phyloP scores from a whole-genome alignment of 2,888 invertebrate species.

The Drosophila pseudotakahashii region DNA sequence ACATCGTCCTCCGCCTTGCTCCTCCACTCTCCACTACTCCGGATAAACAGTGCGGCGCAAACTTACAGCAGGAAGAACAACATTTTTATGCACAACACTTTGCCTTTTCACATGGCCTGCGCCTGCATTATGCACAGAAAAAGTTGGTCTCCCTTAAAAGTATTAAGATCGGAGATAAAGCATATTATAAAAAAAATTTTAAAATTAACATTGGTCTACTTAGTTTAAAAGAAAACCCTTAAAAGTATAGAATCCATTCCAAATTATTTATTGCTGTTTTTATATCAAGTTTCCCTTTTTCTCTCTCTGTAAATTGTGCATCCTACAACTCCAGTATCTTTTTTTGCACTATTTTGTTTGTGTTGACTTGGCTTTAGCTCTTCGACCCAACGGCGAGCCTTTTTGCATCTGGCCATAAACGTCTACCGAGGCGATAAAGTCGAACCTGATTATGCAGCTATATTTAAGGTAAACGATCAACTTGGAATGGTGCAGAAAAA shows the following conservation, averaged over 20 bases:
- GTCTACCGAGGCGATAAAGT: slow-evolving; percentile 49
- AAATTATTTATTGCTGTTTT: background rate
- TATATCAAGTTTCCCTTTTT: background rate
- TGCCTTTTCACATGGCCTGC: slow-evolving; percentile 5
- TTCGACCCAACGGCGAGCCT: slow-evolving; percentile 32
- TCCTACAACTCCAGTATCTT: slow-evolving; percentile 3
- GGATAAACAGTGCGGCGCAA: slow-evolving; percentile 32
- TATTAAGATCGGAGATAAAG: too few species aligned
- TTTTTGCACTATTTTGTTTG: slow-evolving; percentile 13
- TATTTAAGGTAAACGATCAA: slow-evolving; percentile 33
- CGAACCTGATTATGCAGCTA: slow-evolving; percentile 46
- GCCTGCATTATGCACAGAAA: background rate
- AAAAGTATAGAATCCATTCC: background rate
- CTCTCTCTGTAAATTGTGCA: slow-evolving; percentile 4
- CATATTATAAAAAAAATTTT: too few species aligned
- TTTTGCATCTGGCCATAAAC: slow-evolving; percentile 49
- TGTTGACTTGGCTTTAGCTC: slow-evolving; percentile 44
- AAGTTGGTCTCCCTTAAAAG: background rate
- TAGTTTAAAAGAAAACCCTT: background rate
- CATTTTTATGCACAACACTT: slow-evolving; percentile 37
- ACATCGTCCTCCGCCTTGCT: slow-evolving; percentile 1
- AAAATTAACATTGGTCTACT: too few species aligned
- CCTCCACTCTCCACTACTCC: slow-evolving; percentile 1
- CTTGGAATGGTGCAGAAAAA: slow-evolving; percentile 22
- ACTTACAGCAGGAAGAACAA: slow-evolving; percentile 28